Evolutionary conservation across 1,140 invertebrate genomes (phyloP), one percentile per base, ranked within the genome.

Genomic region (Drosophila pseudoobscura): DNA sequence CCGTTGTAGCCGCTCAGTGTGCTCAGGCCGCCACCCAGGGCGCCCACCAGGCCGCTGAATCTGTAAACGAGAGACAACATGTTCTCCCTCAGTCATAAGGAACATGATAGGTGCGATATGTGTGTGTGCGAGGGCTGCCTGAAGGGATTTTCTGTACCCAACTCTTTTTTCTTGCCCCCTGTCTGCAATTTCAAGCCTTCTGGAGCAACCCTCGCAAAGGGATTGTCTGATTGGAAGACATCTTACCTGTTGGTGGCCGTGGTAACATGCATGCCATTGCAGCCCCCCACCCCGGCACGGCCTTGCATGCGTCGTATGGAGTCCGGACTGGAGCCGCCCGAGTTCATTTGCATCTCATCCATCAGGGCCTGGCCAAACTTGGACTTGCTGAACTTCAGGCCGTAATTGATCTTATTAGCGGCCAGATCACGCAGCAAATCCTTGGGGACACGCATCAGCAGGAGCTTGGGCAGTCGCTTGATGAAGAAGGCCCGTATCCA

Each of bases 401-500:
- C 93, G 39, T 93, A 92, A 22, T 93, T 93, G 73, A 96, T 96
- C 92, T 96, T 96, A 85, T 96, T 95, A 1, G 95, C 94, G 1
- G 96, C 96, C 45, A 96, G 91, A 90, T 97, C 96, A 39, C 95
- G 95, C 6, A 97, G 85, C 64, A 97, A 92, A 92, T 96, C 95
- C 75, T 97, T 96, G 1, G 96, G 96, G 2, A 96, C 96, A 46
- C 96, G 92, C 97, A 98, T 98, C 35, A 97, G 91, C 6, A 98
- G 91, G 15, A 97, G 80, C 73, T 96, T 97, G 0, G 97, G 97
- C 13, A 98, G 92, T 51, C 94, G 94, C 72, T 96, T 94, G 78
- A 98, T 97, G 92, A 99, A 99, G 70, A 99, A 94, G 61, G 94
- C 94, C 47, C 97, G 93, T 6, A 98, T 95, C 97, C 97, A 98